These are phyloP conservation scores for Felis chaus DNA, from an alignment of 2,113 vertebrate species.

Conservation along the genomic window DNA sequence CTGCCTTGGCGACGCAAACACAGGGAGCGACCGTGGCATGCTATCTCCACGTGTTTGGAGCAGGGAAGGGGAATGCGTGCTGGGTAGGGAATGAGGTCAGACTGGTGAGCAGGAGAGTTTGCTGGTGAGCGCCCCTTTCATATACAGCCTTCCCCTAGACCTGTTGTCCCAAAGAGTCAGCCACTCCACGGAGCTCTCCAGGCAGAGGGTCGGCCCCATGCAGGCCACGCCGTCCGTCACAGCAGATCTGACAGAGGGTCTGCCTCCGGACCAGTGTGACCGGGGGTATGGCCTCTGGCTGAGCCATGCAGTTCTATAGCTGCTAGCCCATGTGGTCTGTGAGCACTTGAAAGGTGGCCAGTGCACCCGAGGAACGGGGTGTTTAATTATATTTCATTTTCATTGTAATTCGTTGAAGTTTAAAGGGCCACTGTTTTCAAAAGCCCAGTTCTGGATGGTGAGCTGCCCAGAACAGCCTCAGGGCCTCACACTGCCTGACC, in stretches of 20 bases:
- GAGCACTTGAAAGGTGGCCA: neutral
- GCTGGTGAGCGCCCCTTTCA: too few relatives aligned
- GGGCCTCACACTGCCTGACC: neutral
- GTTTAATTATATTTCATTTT: neutral
- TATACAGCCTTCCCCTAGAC: neutral
- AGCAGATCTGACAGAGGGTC: neutral
- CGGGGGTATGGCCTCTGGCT: neutral
- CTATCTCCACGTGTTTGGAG: neutral
- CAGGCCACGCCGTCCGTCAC: rapidly evolving
- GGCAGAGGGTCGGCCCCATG: rapidly evolving
- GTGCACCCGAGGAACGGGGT: neutral
- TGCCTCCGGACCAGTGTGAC: neutral
- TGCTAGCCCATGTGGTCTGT: neutral
- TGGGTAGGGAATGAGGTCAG: rapidly evolving
- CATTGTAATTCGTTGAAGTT: neutral
- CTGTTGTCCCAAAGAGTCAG: neutral
- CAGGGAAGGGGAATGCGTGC: rapidly evolving
- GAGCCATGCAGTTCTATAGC: rapidly evolving
- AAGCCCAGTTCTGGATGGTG: neutral
- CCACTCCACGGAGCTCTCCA: rapidly evolving
- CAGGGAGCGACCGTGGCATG: rapidly evolving
- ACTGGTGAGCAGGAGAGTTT: neutral
- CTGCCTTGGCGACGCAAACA: neutral
- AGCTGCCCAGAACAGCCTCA: neutral
- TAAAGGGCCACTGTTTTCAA: neutral